Conservation (phyloP, 2,888 invertebrate genomes). For the Amiota communis region DNA sequence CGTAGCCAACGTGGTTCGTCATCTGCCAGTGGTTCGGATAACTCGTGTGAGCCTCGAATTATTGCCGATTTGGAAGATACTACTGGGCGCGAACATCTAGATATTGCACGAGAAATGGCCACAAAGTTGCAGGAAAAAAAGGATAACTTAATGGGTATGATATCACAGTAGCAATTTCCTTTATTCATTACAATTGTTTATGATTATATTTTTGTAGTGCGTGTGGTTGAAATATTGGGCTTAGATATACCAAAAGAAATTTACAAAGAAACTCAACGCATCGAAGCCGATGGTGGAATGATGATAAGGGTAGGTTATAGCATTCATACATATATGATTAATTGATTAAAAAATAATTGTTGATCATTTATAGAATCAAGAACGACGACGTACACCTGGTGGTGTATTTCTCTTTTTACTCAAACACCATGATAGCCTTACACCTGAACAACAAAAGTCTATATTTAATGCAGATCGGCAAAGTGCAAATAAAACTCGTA, state of each 20-base stretch:
- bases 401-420: slow-evolving; percentile 89
- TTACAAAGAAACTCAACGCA: slow-evolving; percentile 85
- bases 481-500: slow-evolving; percentile 75
- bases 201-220: slow-evolving; percentile 73
- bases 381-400: slow-evolving; percentile 87
- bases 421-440: slow-evolving; percentile 80
- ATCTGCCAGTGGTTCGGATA: slow-evolving; percentile 74
- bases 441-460: slow-evolving; percentile 78
- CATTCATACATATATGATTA: background rate
- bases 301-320: slow-evolving; percentile 79
- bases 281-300: slow-evolving; percentile 91
- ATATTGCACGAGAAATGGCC: slow-evolving; percentile 81
- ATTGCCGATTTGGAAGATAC: slow-evolving; percentile 78
- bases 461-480: slow-evolving; percentile 82
- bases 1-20: slow-evolving; percentile 56
- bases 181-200: background rate
- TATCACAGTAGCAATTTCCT: background rate
- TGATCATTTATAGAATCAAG: slow-evolving; percentile 76
- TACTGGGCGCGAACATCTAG: slow-evolving; percentile 57
- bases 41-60: slow-evolving; percentile 69
- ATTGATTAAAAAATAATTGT: background rate
- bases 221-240: slow-evolving; percentile 82
- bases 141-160: slow-evolving; percentile 81
- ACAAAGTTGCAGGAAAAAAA: slow-evolving; percentile 84
- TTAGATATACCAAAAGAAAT: slow-evolving; percentile 82